Conservation (phyloP, 2,113 vertebrate species). For the Epinephelus lanceolatus region DNA sequence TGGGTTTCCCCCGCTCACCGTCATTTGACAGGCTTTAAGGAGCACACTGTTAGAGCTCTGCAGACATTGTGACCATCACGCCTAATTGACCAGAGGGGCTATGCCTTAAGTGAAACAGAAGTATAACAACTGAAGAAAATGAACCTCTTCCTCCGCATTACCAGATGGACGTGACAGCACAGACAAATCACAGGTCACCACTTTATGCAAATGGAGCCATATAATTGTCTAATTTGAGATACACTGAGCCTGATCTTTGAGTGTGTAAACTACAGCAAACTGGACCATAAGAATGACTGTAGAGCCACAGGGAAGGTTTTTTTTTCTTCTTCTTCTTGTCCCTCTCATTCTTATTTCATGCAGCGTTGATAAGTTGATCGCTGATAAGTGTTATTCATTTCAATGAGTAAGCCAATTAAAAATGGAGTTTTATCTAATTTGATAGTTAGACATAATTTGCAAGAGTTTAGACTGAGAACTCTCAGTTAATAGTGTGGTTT, state of each 20-base stretch:
- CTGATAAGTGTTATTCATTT: slow-evolving; percentile 87
- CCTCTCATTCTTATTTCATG: slow-evolving; percentile 69
- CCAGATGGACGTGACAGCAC: slow-evolving; percentile 46
- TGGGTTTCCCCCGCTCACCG: slow-evolving; percentile 56
- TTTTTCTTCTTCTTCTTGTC: slow-evolving; percentile 38
- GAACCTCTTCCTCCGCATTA: slow-evolving; percentile 55
- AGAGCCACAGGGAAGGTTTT: slow-evolving; percentile 53
- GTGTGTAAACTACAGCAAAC: slow-evolving; percentile 60
- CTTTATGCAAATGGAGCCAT: slow-evolving; percentile 41
- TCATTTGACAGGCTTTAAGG: slow-evolving; percentile 82
- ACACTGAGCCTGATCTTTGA: slow-evolving; percentile 55
- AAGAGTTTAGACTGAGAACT: slow-evolving; percentile 80
- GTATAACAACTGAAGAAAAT: slow-evolving; percentile 67
- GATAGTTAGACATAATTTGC: slow-evolving; percentile 84
- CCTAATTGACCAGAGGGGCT: slow-evolving; percentile 80
- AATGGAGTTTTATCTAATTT: slow-evolving; percentile 85
- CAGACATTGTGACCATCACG: slow-evolving; percentile 77
- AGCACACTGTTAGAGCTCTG: slow-evolving; percentile 68
- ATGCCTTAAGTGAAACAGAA: slow-evolving; percentile 70
- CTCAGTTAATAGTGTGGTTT: slow-evolving; percentile 78
- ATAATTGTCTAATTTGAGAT: slow-evolving; percentile 61
- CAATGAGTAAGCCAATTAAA: slow-evolving; percentile 86
- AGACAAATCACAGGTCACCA: slow-evolving; percentile 63
- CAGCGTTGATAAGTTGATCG: slow-evolving; percentile 83
- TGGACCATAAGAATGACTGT: slow-evolving; percentile 52